These are phyloP conservation scores for Pseudococcus jackbeardsleyi DNA, from an alignment of 2,888 invertebrate species.

Conservation along the genomic window DNA sequence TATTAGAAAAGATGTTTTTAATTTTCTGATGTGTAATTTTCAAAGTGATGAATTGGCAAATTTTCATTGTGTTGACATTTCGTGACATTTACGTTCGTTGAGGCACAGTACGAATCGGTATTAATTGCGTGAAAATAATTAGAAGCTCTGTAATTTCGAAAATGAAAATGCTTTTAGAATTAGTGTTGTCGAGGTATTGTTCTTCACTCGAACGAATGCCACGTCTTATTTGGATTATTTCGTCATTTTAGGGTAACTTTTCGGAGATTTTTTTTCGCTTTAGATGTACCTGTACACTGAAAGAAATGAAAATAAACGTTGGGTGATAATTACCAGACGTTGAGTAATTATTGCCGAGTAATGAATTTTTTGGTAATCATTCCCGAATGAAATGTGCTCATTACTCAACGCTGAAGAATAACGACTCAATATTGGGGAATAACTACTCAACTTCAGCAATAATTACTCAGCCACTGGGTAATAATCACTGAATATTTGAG, in stretches of 20 bases:
- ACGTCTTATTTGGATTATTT: neutral
- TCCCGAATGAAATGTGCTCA: too few relatives aligned
- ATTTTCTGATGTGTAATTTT: constrained; percentile 7
- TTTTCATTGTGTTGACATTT: neutral
- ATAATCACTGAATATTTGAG: too few relatives aligned
- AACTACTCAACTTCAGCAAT: too few relatives aligned
- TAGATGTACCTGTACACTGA: too few relatives aligned
- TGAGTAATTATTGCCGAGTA: too few relatives aligned
- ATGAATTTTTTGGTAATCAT: too few relatives aligned
- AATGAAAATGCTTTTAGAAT: constrained; percentile 29
- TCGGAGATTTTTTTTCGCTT: neutral
- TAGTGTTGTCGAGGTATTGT: neutral
- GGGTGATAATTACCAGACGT: too few relatives aligned
- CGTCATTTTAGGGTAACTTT: neutral
- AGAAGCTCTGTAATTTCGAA: constrained; percentile 4
- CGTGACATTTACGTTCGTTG: neutral
- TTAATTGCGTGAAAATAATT: constrained; percentile 7
- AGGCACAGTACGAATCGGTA: neutral
- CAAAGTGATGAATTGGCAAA: neutral
- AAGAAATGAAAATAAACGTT: too few relatives aligned
- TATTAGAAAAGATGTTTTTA: constrained; percentile 1
- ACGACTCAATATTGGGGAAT: too few relatives aligned
- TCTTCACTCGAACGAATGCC: neutral
- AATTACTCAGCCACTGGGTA: too few relatives aligned
- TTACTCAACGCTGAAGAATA: too few relatives aligned